Base-by-base conservation (phyloP, 2,797 vertebrate species). In the Pangasius djambal region DNA sequence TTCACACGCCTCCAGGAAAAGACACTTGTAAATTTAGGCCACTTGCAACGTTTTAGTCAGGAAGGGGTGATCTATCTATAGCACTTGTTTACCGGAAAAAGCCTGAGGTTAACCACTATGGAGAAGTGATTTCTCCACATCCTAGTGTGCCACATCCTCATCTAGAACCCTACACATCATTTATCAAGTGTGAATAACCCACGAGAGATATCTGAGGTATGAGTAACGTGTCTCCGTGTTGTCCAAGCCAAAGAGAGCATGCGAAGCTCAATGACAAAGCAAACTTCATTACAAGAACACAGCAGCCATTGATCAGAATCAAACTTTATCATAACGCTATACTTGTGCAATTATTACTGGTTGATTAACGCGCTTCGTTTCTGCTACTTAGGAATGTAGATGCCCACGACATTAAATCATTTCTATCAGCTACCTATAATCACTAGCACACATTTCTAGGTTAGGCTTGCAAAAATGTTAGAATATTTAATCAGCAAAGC, bases 1-100 rank as follows among this genome's bases (percentile, higher is more conserved):
- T 91, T 94, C 93, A 93, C 92, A 90, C 91, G 93, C 93, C 74
- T 85, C 59, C 75, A 75, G 55, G 92, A 92, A 94, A 92, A 89
- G 92, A 93, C 16, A 16, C 25, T 10, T 44, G 59, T 90, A 88
- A 90, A 88, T 91, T 89, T 90, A 90, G 87, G 61, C 25, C n/a
- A 59, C 55, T 78, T 37, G 34, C 78, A 63, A 44, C 84, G 20
- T 77, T 84, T 78, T 72, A 83, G 52, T 78, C 75, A 85, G 65
- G 77, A 61, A 52, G 84, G 78, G 44, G 61, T 52, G 57, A 63
- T 82, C 40, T 59, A 78, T 89, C 34, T 72, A 89, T 65, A 78
- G 59, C 75, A 44, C 25, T 61, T 69, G 81, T 81, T 89, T 75
- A 86, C 55, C 10, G 77, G 88, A 82, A 86, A 86, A 89, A 83